phyloP scores from a whole-genome alignment of 2,888 invertebrate genomes.

The Scaeva pyrastri region DNA sequence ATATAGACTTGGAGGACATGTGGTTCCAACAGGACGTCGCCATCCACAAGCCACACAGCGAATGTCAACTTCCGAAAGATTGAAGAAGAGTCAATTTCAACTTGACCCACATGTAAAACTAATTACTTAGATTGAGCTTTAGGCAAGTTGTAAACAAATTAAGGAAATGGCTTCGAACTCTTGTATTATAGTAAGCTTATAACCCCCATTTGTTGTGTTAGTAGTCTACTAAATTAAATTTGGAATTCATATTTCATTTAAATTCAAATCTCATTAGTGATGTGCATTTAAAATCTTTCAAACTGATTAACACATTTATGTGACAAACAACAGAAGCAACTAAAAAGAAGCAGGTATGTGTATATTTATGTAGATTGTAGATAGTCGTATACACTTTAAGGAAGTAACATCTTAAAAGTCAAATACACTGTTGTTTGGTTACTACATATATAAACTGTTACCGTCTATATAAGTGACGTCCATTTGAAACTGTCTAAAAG shows the following conservation, averaged over 20 bases:
- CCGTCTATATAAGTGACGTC: neutral
- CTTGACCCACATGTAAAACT: too few species aligned
- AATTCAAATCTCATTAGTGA: neutral
- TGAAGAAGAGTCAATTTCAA: too few species aligned
- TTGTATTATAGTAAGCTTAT: too few species aligned
- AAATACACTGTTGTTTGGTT: neutral
- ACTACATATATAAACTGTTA: neutral
- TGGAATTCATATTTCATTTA: neutral
- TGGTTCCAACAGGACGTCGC: too few species aligned
- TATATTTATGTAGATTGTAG: neutral
- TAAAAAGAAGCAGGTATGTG: neutral
- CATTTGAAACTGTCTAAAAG: slow-evolving; percentile 14
- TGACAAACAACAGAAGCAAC: slow-evolving; percentile 14
- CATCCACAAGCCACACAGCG: too few species aligned
- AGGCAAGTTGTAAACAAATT: too few species aligned
- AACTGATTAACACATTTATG: slow-evolving; percentile 19
- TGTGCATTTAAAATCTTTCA: slow-evolving; percentile 2
- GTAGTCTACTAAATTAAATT: too few species aligned
- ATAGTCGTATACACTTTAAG: neutral
- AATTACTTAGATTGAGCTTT: too few species aligned
- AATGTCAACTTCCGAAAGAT: too few species aligned
- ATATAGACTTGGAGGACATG: too few species aligned
- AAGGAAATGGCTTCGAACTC: too few species aligned
- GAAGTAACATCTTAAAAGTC: slow-evolving; percentile 25
- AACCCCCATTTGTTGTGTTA: too few species aligned